Conservation (phyloP, 2,888 invertebrate genomes). For the Gryllus longicercus region DNA sequence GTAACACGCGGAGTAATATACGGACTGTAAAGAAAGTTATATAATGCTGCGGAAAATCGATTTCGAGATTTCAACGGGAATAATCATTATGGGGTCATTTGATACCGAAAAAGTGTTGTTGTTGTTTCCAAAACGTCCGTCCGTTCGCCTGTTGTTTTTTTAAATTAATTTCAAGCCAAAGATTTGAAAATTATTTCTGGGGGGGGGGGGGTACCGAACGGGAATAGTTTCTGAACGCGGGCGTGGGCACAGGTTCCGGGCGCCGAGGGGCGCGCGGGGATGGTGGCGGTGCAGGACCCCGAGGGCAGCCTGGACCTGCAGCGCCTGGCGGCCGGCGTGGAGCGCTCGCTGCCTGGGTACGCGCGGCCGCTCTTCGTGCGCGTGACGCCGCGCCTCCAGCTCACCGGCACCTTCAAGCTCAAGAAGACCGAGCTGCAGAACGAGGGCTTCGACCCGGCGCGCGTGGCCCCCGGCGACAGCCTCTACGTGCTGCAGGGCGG, state of each 20-base stretch:
- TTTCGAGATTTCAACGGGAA: too few relatives aligned
- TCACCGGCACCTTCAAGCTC: constrained; percentile 84
- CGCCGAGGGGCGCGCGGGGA: constrained; percentile 85
- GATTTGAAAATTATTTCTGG: too few relatives aligned
- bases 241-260: constrained; percentile 61
- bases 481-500: not conserved
- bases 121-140: too few relatives aligned
- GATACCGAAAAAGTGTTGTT: too few relatives aligned
- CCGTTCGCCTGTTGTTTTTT: too few relatives aligned
- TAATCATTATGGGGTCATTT: too few relatives aligned
- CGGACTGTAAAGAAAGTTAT: too few relatives aligned
- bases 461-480: not conserved
- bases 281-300: constrained; percentile 83
- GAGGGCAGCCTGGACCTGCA: constrained; percentile 57
- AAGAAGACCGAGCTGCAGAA: constrained; percentile 82
- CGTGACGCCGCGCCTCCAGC: constrained; percentile 69
- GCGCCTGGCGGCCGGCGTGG: constrained; percentile 62
- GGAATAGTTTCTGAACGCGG: not conserved
- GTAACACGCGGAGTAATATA: too few relatives aligned
- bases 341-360: constrained; percentile 73
- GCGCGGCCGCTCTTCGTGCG: constrained; percentile 87
- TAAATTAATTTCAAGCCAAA: too few relatives aligned
- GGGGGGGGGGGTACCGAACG: too few relatives aligned
- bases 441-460: constrained; percentile 72
- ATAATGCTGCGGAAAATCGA: too few relatives aligned